Evolutionary conservation across 2,797 vertebrate species (phyloP).

Genomic region (Steatocranus sp.): DNA sequence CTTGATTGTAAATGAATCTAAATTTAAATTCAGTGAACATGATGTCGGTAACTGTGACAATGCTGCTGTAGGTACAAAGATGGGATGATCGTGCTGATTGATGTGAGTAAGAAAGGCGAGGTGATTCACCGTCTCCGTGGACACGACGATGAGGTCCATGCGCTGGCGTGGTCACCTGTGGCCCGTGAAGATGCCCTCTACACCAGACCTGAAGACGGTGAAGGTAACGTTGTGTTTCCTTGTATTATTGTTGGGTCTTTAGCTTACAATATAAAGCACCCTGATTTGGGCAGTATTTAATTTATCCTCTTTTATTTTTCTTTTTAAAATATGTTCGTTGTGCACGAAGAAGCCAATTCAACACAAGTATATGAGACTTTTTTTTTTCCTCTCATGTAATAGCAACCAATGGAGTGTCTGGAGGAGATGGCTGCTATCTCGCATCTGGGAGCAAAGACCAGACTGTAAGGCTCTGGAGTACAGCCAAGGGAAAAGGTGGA

Average conservation of each 20-base stretch:
- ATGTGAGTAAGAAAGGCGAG: conserved; percentile 89
- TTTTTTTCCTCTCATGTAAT: not conserved
- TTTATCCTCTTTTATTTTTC: not conserved
- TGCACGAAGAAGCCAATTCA: not conserved
- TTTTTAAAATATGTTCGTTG: not conserved
- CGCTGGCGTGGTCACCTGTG: conserved; percentile 87
- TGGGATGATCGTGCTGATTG: conserved; percentile 89
- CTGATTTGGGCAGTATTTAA: not conserved
- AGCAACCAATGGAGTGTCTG: conserved; percentile 53
- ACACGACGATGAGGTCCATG: conserved; percentile 94
- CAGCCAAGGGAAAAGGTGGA: conserved; percentile 84
- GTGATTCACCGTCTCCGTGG: conserved; percentile 87
- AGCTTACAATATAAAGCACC: not conserved
- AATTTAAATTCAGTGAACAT: not conserved
- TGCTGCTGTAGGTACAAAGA: conserved; percentile 86
- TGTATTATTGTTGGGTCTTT: not conserved
- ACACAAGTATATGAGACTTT: not conserved
- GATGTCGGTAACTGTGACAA: not conserved
- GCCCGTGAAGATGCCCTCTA: conserved; percentile 69
- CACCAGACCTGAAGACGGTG: conserved; percentile 61
- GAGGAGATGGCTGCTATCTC: conserved; percentile 77
- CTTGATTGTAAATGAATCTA: not conserved
- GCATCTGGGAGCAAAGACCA: conserved; percentile 97
- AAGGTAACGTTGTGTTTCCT: conserved; percentile 66
- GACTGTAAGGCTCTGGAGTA: conserved; percentile 91